A percentile compares a stretch with the other conserved stretches of the same genome.
Evolutionary conservation across 2,113 vertebrate genomes (phyloP).

Genomic region (Pantherophis guttatus): DNA sequence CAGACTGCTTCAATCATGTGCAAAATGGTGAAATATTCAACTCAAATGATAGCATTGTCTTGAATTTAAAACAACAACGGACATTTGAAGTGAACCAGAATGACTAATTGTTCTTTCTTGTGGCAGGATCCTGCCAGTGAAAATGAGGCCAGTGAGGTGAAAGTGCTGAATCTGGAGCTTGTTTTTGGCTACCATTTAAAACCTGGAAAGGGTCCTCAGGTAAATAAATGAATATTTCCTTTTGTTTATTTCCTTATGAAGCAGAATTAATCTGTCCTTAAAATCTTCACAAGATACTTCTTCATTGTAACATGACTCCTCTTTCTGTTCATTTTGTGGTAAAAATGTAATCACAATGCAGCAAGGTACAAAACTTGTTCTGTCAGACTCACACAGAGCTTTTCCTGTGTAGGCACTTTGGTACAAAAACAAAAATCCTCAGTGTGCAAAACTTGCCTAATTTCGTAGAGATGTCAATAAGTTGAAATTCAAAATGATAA

Average conservation of each 20-base stretch:
- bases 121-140: constrained; percentile 79
- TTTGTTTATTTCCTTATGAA: background rate
- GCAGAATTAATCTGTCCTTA: background rate
- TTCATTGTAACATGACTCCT: background rate
- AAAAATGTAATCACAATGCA: background rate
- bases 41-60: background rate
- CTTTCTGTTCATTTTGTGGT: background rate
- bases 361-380: background rate
- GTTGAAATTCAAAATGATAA: background rate
- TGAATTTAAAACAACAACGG: background rate
- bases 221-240: constrained; percentile 55
- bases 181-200: constrained; percentile 98
- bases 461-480: background rate
- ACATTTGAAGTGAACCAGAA: background rate
- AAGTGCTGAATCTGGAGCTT: constrained; percentile 89
- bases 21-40: background rate
- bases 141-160: constrained; percentile 78
- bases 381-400: background rate
- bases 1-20: fast-evolving
- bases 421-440: background rate
- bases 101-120: constrained; percentile 32
- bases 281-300: background rate
- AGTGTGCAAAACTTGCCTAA: background rate
- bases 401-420: background rate
- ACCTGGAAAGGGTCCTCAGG: constrained; percentile 82